Conservation (phyloP, 1,140 invertebrate genomes). For the Zaprionus ornatus region DNA sequence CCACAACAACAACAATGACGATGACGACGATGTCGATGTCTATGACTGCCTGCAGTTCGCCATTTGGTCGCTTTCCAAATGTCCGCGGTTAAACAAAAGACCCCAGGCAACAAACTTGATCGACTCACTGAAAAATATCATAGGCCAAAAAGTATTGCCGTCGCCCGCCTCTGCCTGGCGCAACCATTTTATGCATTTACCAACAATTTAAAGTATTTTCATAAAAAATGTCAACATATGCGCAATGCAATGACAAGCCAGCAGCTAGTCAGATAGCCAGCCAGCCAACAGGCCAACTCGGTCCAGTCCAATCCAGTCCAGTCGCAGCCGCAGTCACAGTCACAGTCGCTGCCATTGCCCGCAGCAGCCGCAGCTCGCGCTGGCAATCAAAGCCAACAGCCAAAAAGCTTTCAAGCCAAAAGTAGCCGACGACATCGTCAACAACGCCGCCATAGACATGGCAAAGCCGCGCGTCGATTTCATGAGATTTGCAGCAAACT, state of each 20-base stretch:
- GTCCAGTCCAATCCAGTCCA: conserved; percentile 51
- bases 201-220: conserved; percentile 73
- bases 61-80: conserved; percentile 35
- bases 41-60: conserved; percentile 1
- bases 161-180: conserved; percentile 3
- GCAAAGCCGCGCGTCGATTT: conserved; percentile 70
- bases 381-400: conserved; percentile 61
- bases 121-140: conserved; percentile 45
- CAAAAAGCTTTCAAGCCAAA: conserved; percentile 68
- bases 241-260: conserved; percentile 67
- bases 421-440: conserved; percentile 55
- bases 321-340: conserved; percentile 51
- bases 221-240: conserved; percentile 76
- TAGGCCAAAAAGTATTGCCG: conserved; percentile 27
- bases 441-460: conserved; percentile 50
- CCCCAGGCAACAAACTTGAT: conserved; percentile 43
- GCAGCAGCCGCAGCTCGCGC: background rate
- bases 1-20: background rate
- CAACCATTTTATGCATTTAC: conserved; percentile 62
- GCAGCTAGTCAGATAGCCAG: conserved; percentile 26
- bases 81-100: conserved; percentile 44
- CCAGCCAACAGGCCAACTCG: conserved; percentile 33
- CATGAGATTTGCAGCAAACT: conserved; percentile 67
- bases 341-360: conserved; percentile 37
- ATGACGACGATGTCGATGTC: background rate